Base-by-base conservation (phyloP, 2,888 invertebrate genomes). In the Biston betularia region DNA sequence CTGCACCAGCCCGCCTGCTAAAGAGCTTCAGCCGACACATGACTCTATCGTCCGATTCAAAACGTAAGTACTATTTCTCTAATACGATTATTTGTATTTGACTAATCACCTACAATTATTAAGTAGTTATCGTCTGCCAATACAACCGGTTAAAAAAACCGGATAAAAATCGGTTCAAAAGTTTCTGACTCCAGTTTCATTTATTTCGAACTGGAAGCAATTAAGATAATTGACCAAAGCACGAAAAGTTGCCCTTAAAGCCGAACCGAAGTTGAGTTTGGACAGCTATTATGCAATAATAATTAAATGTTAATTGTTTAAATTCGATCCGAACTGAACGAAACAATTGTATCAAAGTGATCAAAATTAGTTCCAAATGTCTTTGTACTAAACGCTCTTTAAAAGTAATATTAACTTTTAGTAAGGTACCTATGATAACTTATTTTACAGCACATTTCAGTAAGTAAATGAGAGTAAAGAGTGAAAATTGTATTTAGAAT, bases 11-110 rank as follows among this genome's bases (percentile, higher is more conserved):
- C 93, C 93, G 1, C 91, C 88, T 6, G 80, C 83, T 14, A 90
- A 85, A 69, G 90, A 90, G 60, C 84, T 85, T 56, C 88, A 86
- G 53, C 85, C 92, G 0, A 83, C 89, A 9, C 85, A 86, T 45
- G 94, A 94, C 65, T 90, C 93, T 1, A 88, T 94, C 68, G 87
- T 87, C 10, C 81, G 90, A 58, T 94, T 94, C 70, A 94, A 94
- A 85, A 93, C 93, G 94, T 94, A 81, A 89, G 93, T 88, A 74
- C 34, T 34, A 1, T n/a, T n/a, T 34, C n/a, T 5, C 1, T 3
- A 11, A 3, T n/a, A 34, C 24, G 7, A 67, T 48, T 48, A 53
- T 63, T 63, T 67, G 73, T 75, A 70, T 75, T 70, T 75, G 71
- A 52, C 65, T 75, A 70, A 73, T n/a, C n/a, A 49, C 45, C 14